Percentiles rank a stretch among this genome's conserved stretches.
Conservation (phyloP, 2,797 vertebrate genomes). For the Schizothorax lantsangensis region DNA sequence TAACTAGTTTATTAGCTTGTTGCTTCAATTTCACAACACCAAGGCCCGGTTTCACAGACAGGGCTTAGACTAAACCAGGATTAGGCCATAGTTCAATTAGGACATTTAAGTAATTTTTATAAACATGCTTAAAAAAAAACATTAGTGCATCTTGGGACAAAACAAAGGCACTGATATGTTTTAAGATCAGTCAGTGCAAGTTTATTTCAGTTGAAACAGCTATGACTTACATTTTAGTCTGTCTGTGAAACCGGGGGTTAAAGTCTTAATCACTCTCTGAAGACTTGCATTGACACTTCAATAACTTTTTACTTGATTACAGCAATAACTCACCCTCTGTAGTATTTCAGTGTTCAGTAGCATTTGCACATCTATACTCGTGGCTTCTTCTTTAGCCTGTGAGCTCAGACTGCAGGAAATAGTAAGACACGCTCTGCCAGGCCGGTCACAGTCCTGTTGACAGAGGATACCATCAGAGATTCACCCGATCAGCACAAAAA, state of each 20-base stretch:
- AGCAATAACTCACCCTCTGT: conserved; percentile 83
- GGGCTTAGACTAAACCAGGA: too few relatives aligned
- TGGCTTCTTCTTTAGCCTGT: conserved; percentile 88
- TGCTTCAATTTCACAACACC: not conserved
- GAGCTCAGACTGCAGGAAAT: conserved; percentile 88
- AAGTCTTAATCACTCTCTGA: not conserved
- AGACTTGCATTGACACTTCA: not conserved
- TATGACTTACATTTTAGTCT: too few relatives aligned
- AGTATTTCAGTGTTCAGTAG: conserved; percentile 96
- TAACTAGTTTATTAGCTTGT: not conserved
- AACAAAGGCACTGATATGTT: too few relatives aligned
- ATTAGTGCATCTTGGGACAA: too few relatives aligned
- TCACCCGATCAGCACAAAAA: conserved; percentile 7
- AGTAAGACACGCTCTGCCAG: conserved; percentile 86
- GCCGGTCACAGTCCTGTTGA: conserved; percentile 91
- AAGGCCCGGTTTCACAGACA: too few relatives aligned
- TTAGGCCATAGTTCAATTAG: too few relatives aligned
- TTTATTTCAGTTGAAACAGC: too few relatives aligned
- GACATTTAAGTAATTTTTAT: too few relatives aligned
- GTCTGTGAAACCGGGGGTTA: too few relatives aligned
- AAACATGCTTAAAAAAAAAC: too few relatives aligned
- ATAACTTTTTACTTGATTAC: not conserved
- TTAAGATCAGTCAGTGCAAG: too few relatives aligned
- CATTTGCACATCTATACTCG: conserved; percentile 87
- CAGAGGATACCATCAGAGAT: not conserved